Evolutionary conservation across 2,797 vertebrate species (phyloP), one percentile per base, ranked within the genome.

Genomic region (Lutjanus campechanus): DNA sequence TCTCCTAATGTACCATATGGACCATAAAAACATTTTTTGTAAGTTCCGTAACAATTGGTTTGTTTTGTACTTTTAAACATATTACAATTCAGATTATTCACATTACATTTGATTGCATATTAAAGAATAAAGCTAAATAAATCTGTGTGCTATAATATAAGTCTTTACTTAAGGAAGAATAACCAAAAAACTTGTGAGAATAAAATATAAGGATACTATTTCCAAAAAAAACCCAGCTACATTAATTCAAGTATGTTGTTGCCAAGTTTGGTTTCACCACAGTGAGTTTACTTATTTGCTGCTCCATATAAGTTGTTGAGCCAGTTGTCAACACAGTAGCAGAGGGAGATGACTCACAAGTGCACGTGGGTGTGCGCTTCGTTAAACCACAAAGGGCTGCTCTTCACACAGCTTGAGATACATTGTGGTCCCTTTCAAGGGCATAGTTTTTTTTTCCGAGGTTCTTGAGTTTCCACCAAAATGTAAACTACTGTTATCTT

Each of bases 391-490:
- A 84, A 79, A 83, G 55, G 63, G 13, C 29, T 40, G 51, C 7
- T 85, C 74, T 75, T 77, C 74, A 84, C 63, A 68, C 65, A 46
- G 20, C 53, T 51, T 74, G 54, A 79, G 87, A 86, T 67, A 72
- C 61, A 76, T 25, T 62, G 36, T 61, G 73, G 68, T 76, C 73
- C 25, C 56, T 84, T 86, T 91, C 58, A 88, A 83, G 80, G 36
- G 15, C 71, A 69, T 54, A 63, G 75, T 85, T 53, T 54, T 69
- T 58, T 29, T 36, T 36, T 29, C 4, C 29, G 5, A 66, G 46
- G 76, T 68, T 74, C 69, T 69, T 65, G 53, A 80, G 67, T 71
- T 73, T 83, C 15, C 72, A 69, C 49, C 59, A 71, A 77, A 84
- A 77, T 78, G 59, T 50, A 80, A 79, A 77, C 51, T 15, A 17